Base-by-base conservation (phyloP, 2,888 invertebrate species). In the Drosophila histrio region DNA sequence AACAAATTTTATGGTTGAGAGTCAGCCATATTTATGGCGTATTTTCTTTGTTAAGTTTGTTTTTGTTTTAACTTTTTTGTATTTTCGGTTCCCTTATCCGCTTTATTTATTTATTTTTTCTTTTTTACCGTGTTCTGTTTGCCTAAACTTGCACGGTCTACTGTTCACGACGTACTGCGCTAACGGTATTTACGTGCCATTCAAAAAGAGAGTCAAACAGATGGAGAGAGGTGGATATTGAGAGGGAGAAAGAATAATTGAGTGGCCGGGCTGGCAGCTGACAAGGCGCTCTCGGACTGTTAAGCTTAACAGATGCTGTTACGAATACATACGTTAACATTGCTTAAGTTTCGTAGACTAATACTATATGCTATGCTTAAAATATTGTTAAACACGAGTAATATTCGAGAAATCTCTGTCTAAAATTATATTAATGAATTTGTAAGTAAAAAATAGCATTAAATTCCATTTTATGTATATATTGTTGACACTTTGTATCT, bases 81-180 rank as follows among this genome's bases (percentile, higher is more conserved):
- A 19, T 49, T 41, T 46, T 17, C 39, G 21, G 57, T 58, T 38
- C 46, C 39, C 52, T 46, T 54, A 8, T 41, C 41, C 49, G 60
- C 47, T 68, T 64, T 52, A 47, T 65, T 11, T 19, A 11, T 17
- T 9, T 9, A 19, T 21, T 0, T 7, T 43, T n/a, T 15, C 3
- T 22, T 21, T 28, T 46, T 65, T 11, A 39, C 64, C 60, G 47
- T 13, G 50, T 54, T 60, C 26, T 43, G 47, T 53, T 67, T 39
- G 59, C 34, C 32, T 57, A 38, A 65, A 84, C 87, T 84, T 78
- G 77, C 77, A 80, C 84, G 81, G 74, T 87, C 88, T 79, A 89
- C 88, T 79, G 89, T 88, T 87, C 77, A 84, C 78, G 78, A 81
- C 68, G 63, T 81, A 89, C 90, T 89, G 82, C 60, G 89, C 78